Evolutionary conservation across 2,113 vertebrate genomes (phyloP).

Genomic region (Sturnira hondurensis): DNA sequence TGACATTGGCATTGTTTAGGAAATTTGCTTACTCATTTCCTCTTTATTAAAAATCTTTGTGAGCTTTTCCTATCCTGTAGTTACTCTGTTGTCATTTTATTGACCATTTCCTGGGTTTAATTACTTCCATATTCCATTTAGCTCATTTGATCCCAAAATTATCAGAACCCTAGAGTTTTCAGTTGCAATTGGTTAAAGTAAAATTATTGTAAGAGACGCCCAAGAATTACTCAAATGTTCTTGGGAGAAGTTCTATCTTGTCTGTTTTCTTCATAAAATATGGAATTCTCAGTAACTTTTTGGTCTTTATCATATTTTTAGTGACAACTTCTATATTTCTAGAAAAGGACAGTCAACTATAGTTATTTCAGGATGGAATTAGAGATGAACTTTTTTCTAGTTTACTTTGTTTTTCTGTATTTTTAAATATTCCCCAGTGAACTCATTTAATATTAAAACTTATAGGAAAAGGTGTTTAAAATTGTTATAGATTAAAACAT

Average conservation of each 20-base stretch:
- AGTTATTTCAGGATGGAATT: not conserved
- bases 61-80: not conserved
- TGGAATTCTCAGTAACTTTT: not conserved
- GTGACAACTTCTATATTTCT: not conserved
- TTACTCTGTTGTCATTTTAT: not conserved
- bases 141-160: not conserved
- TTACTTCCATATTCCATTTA: not conserved
- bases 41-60: not conserved
- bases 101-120: slow-evolving; percentile 1
- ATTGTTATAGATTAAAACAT: slow-evolving; percentile 6
- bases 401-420: not conserved
- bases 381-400: not conserved
- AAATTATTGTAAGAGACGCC: not conserved
- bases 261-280: slow-evolving; percentile 20
- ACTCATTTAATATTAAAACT: slow-evolving; percentile 20
- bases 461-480: slow-evolving; percentile 17
- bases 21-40: not conserved
- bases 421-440: not conserved
- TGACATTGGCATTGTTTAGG: not conserved
- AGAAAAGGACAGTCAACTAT: not conserved
- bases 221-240: not conserved
- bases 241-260: not conserved
- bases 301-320: not conserved
- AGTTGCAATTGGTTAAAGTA: not conserved
- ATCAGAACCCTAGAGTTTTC: not conserved